Base-by-base conservation (phyloP, 2,888 invertebrate genomes). In the Molanna angustata region DNA sequence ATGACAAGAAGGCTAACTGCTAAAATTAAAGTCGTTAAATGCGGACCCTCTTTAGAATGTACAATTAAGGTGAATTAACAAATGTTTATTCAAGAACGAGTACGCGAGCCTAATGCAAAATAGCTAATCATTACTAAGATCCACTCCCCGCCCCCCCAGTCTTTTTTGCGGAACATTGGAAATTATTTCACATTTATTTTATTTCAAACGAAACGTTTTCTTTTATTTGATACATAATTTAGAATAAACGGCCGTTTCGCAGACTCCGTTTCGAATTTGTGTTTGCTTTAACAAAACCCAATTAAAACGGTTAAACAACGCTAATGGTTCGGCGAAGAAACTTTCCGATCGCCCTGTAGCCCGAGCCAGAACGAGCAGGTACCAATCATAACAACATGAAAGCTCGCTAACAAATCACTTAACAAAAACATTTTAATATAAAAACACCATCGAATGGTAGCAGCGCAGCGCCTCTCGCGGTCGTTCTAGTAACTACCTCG, bases 21-120 rank as follows among this genome's bases (percentile, higher is more conserved):
- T 47, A 47, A 59, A 59, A 59, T 59, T 59, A 59, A 59, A 59
- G 59, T 59, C 59, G 56, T 59, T 56, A 53, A 56, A 50, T 51
- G 52, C 51, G 45, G 46, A 49, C 51, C 52, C 56, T 51, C 55
- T 48, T 41, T 22, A 43, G 54, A 59, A 59, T 54, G 51, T 54
- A 54, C 54, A 59, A 59, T 59, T 59, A 54, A 56, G 54, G 52
- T 52, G 56, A 59, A 59, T 59, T 56, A 59, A 54, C 59, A 56
- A 59, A 59, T 59, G 54, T 59, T 59, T 56, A 58, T 56, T 56
- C 58, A 53, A 48, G 49, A 49, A 55, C 52, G 43, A 35, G 54
- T 41, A 55, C 54, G 52, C 49, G 37, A 27, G 33, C 21, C 20
- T 46, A 54, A 42, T 54, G 40, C 51, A 43, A 49, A 52, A 45